Percentiles rank a stretch among this genome's conserved stretches.
These are phyloP conservation scores for Sipha maydis DNA, from an alignment of 2,888 invertebrate genomes.

Conservation along the genomic window DNA sequence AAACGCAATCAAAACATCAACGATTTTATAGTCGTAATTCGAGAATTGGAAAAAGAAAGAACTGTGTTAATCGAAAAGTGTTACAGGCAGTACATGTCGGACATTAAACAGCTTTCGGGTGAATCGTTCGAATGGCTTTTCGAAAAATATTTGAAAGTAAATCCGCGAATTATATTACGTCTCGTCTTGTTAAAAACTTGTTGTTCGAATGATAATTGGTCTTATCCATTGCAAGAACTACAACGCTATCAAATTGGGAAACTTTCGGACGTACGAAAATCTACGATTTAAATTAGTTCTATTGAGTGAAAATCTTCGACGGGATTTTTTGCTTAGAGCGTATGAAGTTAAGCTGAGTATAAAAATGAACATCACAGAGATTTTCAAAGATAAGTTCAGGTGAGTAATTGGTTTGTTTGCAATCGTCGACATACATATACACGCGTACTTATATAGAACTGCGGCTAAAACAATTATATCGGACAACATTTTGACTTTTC, in stretches of 20 bases:
- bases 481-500: neutral
- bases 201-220: neutral
- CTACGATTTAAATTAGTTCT: constrained; percentile 16
- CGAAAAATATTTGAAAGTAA: constrained; percentile 48
- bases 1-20: constrained; percentile 12
- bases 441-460: neutral
- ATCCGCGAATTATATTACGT: neutral
- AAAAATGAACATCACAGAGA: neutral
- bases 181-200: neutral
- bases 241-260: constrained; percentile 27
- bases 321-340: neutral
- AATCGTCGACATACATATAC: neutral
- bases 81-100: neutral
- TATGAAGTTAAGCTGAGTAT: neutral
- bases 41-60: constrained; percentile 2
- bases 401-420: neutral
- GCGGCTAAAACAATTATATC: neutral
- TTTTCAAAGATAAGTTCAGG: constrained; percentile 8
- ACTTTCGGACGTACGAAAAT: constrained; percentile 48
- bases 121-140: constrained; percentile 24
- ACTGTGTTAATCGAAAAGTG: constrained; percentile 25
- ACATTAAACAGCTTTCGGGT: neutral
- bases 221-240: constrained; percentile 6
- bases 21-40: neutral
- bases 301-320: neutral